phyloP scores from a whole-genome alignment of 2,888 invertebrate genomes.

The Cephonodes hylas region DNA sequence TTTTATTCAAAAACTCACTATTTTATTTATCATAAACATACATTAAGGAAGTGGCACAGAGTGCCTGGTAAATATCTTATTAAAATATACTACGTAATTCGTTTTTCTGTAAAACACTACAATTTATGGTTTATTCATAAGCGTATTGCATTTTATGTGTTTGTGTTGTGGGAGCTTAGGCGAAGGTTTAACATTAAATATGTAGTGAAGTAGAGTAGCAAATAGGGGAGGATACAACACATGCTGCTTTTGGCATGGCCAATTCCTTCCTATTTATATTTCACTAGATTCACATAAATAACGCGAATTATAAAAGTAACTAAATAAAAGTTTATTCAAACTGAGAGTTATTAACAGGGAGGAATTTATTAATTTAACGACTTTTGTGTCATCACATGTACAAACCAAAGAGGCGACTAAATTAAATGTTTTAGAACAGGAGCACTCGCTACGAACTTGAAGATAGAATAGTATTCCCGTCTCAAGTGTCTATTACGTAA shows the following conservation, averaged over 20 bases:
- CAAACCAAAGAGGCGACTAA: conserved; percentile 37
- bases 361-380: conserved; percentile 56
- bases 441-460: conserved; percentile 24
- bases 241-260: not conserved
- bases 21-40: conserved; percentile 29
- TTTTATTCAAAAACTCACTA: conserved; percentile 41
- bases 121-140: conserved; percentile 47
- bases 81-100: conserved; percentile 36
- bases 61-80: conserved; percentile 29
- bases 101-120: conserved; percentile 27
- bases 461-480: conserved; percentile 22
- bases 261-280: not conserved
- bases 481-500: conserved; percentile 45
- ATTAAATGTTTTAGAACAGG: conserved; percentile 26
- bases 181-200: conserved; percentile 41
- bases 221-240: not conserved
- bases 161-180: conserved; percentile 53
- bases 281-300: not conserved
- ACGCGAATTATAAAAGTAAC: conserved; percentile 23
- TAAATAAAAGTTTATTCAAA: conserved; percentile 18
- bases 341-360: conserved; percentile 34
- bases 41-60: conserved; percentile 17
- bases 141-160: conserved; percentile 48
- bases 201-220: conserved; percentile 16
- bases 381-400: conserved; percentile 57